phyloP scores from a whole-genome alignment of 2,888 invertebrate species.

The Quadroppia sp. region DNA sequence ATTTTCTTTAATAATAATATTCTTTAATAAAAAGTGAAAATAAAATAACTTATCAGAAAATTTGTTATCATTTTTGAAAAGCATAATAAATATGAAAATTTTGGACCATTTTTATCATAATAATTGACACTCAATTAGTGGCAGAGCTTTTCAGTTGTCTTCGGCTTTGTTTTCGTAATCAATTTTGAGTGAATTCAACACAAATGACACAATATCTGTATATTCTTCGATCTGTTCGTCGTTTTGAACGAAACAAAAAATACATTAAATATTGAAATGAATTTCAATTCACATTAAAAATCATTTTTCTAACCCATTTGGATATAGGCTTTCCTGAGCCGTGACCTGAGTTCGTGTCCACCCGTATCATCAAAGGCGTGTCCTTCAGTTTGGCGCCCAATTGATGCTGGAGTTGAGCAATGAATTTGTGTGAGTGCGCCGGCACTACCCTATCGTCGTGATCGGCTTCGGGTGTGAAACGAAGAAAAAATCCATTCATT shows the following conservation, averaged over 20 bases:
- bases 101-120: too few species aligned
- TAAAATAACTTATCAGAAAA: too few species aligned
- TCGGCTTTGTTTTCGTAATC: background rate
- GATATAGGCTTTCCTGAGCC: conserved; percentile 57
- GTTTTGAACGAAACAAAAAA: background rate
- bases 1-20: too few species aligned
- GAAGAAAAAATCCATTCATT: background rate
- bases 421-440: conserved; percentile 57
- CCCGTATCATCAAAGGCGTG: conserved; percentile 55
- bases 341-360: conserved; percentile 58
- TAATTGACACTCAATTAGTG: too few species aligned
- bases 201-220: conserved; percentile 39
- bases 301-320: conserved; percentile 49
- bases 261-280: background rate
- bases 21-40: too few species aligned
- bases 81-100: too few species aligned
- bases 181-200: conserved; percentile 46
- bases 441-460: conserved; percentile 59
- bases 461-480: conserved; percentile 51
- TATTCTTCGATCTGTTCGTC: conserved; percentile 42
- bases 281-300: background rate
- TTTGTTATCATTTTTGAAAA: too few species aligned
- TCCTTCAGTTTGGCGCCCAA: conserved; percentile 50
- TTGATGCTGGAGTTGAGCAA: conserved; percentile 55
- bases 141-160: background rate